A percentile compares a stretch with the other conserved stretches of the same genome.
phyloP scores from a whole-genome alignment of 2,888 invertebrate species.

The Rotaria macrura region DNA sequence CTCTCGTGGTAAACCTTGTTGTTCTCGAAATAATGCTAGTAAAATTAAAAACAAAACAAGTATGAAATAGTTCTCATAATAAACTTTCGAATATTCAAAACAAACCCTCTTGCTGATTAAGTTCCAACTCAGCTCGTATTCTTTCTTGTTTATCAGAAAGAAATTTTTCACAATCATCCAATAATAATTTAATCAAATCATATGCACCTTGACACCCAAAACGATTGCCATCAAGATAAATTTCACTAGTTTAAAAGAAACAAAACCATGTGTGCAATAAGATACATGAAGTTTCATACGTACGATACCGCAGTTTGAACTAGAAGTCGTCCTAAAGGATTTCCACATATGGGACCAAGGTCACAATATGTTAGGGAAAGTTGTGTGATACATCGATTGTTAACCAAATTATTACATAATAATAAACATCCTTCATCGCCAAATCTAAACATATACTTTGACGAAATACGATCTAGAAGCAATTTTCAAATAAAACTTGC shows the following conservation, averaged over 20 bases:
- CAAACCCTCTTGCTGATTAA: constrained; percentile 39
- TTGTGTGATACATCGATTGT: constrained; percentile 41
- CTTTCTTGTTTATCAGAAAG: constrained; percentile 40
- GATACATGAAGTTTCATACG: too few species aligned
- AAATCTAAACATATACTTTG: constrained; percentile 39
- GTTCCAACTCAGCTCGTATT: constrained; percentile 42
- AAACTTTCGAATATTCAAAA: background rate
- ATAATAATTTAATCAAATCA: constrained; percentile 43
- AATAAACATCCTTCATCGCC: constrained; percentile 45
- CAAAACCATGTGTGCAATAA: background rate
- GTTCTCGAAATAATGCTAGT: background rate
- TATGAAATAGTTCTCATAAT: background rate
- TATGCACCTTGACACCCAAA: constrained; percentile 45
- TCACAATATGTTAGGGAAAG: constrained; percentile 47
- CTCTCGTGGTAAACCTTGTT: constrained; percentile 22
- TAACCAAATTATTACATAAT: constrained; percentile 42
- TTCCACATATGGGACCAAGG: constrained; percentile 42
- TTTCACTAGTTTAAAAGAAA: constrained; percentile 39
- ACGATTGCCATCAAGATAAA: constrained; percentile 48
- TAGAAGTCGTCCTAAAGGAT: constrained; percentile 41
- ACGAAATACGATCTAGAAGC: too few species aligned
- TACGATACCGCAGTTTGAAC: constrained; percentile 44
- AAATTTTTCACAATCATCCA: constrained; percentile 41
- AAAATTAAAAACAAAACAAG: background rate
- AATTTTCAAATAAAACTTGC: too few species aligned